Base-by-base conservation (phyloP, 1,140 invertebrate species). In the Philaenus spumarius region DNA sequence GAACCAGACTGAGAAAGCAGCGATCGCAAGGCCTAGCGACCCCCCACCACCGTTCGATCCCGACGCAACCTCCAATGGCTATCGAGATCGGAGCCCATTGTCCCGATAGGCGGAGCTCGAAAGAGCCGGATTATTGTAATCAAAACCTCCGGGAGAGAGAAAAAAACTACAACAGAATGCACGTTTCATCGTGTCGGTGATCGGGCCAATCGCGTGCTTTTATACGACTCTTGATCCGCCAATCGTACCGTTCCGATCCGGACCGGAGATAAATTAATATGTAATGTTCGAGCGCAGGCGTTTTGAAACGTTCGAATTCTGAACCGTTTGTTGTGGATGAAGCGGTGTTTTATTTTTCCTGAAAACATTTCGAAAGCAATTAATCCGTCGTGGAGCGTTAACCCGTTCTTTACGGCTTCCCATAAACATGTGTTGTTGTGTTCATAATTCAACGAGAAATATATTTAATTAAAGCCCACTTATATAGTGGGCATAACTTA, bases 161-260 rank as follows among this genome's bases (percentile, higher is more conserved):
- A 53, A 53, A 53, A 37, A 15, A 46, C 43, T 4, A 9, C 19
- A 34, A 14, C 19, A 20, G 47, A 50, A 50, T 50, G 50, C 50
- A 22, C 50, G 50, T 39, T 53, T 19, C 12, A 53, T 53, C 50
- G 15, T 12, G 45, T 30, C 5, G 24, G 37, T 53, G 37, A 53
- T 53, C 50, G 50, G 30, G 37, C 50, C 50, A 53, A 53, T 53
- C 17, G 50, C 15, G 45, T 23, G 23, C n/a, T 26, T 50, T 50
- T 50, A 50, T 50, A 50, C 30, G n/a, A 17, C 34, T 37, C 26
- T 30, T 26, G 50, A 53, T 53, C 50, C 20, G 26, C 47, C 47
- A 50, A 50, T 50, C 9, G 24, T 14, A 11, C 22, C 22, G 7
- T 19, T 17, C 7, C 6, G 43, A 46, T 22, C 43, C 11, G 3